phyloP scores from a whole-genome alignment of 35 echinoderm and acorn worm genomes.

The Anneissia japonica region DNA sequence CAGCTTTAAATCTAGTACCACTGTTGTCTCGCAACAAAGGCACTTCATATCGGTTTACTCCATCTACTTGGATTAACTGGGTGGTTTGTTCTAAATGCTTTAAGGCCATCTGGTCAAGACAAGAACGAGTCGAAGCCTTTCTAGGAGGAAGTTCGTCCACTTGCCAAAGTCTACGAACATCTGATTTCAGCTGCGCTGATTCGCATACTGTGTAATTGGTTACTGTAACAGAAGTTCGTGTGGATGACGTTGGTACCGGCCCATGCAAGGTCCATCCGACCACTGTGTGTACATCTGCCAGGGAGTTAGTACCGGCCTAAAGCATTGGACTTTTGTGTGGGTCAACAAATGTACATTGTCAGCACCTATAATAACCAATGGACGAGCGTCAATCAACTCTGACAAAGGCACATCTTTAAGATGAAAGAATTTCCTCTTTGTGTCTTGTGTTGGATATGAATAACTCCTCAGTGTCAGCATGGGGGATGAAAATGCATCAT shows the following conservation, averaged over 20 bases:
- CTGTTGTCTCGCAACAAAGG: slow-evolving; percentile 1
- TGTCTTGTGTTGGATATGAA: no score
- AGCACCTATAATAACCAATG: slow-evolving; percentile 17
- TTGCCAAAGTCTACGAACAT: background rate
- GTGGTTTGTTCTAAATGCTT: background rate
- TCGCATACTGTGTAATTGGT: background rate
- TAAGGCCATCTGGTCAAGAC: background rate
- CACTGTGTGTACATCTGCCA: slow-evolving; percentile 2
- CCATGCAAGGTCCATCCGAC: slow-evolving; percentile 18
- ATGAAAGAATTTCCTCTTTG: no score
- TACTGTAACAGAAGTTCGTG: background rate
- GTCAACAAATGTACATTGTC: slow-evolving; percentile 12
- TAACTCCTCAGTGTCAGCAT: no score
- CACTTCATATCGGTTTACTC: background rate
- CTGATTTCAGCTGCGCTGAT: background rate
- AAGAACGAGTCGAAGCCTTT: background rate
- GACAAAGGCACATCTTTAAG: background rate
- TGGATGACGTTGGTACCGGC: background rate
- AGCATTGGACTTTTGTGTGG: slow-evolving; percentile 1
- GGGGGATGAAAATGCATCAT: no score
- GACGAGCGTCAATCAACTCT: background rate
- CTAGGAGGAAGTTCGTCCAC: background rate
- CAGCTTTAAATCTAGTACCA: background rate
- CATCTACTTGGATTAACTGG: background rate
- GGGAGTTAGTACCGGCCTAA: background rate